Base-by-base conservation (phyloP, 2,797 vertebrate species). In the Ispidina picta region DNA sequence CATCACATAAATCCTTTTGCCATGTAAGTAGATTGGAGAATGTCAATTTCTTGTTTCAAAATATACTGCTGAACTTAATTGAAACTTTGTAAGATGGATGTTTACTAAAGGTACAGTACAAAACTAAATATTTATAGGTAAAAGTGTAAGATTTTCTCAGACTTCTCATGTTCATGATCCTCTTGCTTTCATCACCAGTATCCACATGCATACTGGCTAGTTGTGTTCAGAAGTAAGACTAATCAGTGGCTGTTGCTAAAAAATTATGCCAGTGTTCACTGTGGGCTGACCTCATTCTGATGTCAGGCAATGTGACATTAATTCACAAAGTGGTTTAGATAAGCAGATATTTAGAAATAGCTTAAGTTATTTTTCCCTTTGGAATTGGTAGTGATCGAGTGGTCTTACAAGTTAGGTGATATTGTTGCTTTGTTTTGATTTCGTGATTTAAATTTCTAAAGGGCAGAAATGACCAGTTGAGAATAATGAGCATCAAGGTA, bases 401-500 rank as follows among this genome's bases (percentile, higher is more conserved):
- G 56, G 35, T 59, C n/a, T 49, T 19, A 15, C 31, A 20, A 63
- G 86, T 74, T 49, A 48, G 43, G 76, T 89, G 71, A 44, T 44
- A 25, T 2, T 48, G 22, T 20, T 88, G 37, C 71, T 68, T 46
- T 84, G 56, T 58, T 83, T 75, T 43, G 51, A 41, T 83, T 59
- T 59, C 17, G 4, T 19, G 17, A 76, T 90, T 82, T 86, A 76
- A n/a, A 80, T 75, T 85, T 92, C 70, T 89, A 52, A 92, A 83
- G 59, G 81, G 59, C 68, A 28, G 65, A 86, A 92, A 64, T 64
- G 16, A 91, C 54, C 74, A 71, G 54, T 58, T 52, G 81, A 68
- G 85, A 84, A 84, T 88, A 86, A 91, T 59, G 72, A 80, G 23
- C 82, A 86, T 92, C 65, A 68, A 71, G 87, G 82, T 92, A 89